Evolutionary conservation across 1,140 invertebrate species (phyloP).

Genomic region (Papilio aristodemus): DNA sequence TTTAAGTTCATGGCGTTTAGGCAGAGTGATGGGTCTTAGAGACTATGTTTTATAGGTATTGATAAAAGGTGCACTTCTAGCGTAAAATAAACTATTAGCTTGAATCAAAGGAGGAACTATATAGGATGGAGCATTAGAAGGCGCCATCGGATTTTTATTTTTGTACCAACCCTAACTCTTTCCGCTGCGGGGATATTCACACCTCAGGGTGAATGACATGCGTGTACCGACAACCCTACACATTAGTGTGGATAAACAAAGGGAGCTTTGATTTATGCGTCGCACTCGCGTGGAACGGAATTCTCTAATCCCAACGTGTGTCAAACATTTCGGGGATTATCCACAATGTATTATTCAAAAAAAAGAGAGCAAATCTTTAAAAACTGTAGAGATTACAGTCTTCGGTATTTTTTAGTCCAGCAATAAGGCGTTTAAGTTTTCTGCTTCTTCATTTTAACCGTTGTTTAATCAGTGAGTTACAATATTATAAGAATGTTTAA

Average conservation of each 20-base stretch:
- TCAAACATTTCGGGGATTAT: constrained; percentile 16
- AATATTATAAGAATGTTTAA: too few species aligned
- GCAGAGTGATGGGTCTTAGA: not conserved
- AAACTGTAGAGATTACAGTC: too few species aligned
- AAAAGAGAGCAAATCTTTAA: too few species aligned
- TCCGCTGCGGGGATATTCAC: constrained; percentile 20
- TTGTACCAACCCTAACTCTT: constrained; percentile 28
- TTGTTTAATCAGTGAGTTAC: too few species aligned
- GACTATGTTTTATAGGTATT: not conserved
- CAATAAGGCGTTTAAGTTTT: too few species aligned
- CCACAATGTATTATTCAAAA: not conserved
- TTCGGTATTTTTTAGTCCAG: too few species aligned
- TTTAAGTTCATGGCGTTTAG: not conserved
- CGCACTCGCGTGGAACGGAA: constrained; percentile 54
- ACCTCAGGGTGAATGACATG: constrained; percentile 36
- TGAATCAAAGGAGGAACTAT: constrained; percentile 23
- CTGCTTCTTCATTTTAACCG: too few species aligned
- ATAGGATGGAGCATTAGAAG: not conserved
- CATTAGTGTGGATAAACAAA: constrained; percentile 45
- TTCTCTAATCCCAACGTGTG: constrained; percentile 52
- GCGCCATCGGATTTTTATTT: constrained; percentile 29
- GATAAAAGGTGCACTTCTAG: not conserved
- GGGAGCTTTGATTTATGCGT: constrained; percentile 41
- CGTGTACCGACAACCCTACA: constrained; percentile 34
- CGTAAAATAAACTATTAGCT: not conserved